Evolutionary conservation across 2,113 vertebrate genomes (phyloP).

Genomic region (Petrocephalus microphthalmus): DNA sequence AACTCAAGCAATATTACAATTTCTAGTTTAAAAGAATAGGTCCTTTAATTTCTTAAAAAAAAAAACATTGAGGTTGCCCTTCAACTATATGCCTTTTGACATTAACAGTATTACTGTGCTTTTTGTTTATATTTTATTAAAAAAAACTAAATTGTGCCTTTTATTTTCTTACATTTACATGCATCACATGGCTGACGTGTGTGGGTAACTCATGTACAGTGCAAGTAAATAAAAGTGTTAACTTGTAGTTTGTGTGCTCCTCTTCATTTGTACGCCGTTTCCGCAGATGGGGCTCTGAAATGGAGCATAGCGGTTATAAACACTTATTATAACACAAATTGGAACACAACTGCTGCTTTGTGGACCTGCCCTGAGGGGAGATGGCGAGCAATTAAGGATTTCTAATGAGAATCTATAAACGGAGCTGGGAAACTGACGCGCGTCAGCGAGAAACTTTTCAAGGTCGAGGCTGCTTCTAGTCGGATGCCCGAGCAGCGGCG

Average conservation of each 20-base stretch:
- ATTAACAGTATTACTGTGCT: conserved; percentile 93
- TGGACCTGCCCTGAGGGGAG: conserved; percentile 55
- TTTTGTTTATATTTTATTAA: conserved; percentile 52
- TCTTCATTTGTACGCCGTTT: background rate
- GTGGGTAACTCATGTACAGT: conserved; percentile 70
- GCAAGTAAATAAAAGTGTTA: conserved; percentile 84
- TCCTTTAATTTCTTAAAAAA: conserved; percentile 37
- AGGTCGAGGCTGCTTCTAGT: background rate
- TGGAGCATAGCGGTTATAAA: background rate
- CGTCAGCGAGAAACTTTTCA: conserved; percentile 14
- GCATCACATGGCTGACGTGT: conserved; percentile 72
- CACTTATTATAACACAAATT: conserved; percentile 9
- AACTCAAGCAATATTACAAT: conserved; percentile 59
- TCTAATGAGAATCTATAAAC: conserved; percentile 70
- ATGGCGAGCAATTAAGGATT: conserved; percentile 65
- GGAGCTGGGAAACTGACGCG: conserved; percentile 34
- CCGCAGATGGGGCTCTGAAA: background rate
- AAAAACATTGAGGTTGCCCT: conserved; percentile 15
- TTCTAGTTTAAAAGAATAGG: conserved; percentile 35
- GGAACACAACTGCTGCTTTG: conserved; percentile 41
- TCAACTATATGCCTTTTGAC: conserved; percentile 73
- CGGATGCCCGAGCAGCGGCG: background rate
- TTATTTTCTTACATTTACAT: conserved; percentile 84
- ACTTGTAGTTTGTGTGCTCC: conserved; percentile 50
- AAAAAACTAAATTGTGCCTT: conserved; percentile 75